A percentile compares a stretch with the other conserved stretches of the same genome.
These are phyloP conservation scores for Microcebus jonahi DNA, from an alignment of 2,113 vertebrate species.

Conservation along the genomic window DNA sequence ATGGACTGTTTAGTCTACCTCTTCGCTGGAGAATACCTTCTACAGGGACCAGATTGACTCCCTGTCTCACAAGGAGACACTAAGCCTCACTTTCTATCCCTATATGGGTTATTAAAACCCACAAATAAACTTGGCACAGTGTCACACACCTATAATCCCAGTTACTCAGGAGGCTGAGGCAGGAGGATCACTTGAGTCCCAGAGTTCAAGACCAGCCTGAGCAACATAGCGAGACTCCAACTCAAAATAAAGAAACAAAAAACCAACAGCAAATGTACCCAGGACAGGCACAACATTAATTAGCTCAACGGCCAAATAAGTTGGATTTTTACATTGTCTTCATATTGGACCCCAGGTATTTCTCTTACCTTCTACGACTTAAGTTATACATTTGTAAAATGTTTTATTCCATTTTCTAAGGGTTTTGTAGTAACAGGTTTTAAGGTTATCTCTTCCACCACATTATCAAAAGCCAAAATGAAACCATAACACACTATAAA, in stretches of 20 bases:
- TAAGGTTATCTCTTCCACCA: background rate
- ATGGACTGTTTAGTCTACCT: background rate
- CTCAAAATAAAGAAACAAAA: too few species aligned
- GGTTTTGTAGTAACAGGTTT: background rate
- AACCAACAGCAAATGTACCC: background rate
- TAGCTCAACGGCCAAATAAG: background rate
- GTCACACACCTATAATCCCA: too few species aligned
- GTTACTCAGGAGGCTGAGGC: too few species aligned
- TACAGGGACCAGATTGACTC: background rate
- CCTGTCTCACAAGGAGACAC: background rate
- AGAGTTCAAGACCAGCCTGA: too few species aligned
- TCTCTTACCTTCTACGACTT: background rate
- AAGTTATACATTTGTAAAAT: background rate
- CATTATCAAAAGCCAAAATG: background rate
- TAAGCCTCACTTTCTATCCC: background rate
- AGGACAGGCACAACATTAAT: background rate
- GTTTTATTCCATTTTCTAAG: constrained; percentile 18
- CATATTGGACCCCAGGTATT: background rate
- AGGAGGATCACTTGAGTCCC: too few species aligned
- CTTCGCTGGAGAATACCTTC: background rate
- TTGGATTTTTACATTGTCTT: background rate
- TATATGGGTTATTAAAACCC: background rate
- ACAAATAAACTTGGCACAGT: too few species aligned
- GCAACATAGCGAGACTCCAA: too few species aligned
- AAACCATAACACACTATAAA: background rate